Evolutionary conservation across 2,797 vertebrate genomes (phyloP).

Genomic region (Syndactyla subalaris): DNA sequence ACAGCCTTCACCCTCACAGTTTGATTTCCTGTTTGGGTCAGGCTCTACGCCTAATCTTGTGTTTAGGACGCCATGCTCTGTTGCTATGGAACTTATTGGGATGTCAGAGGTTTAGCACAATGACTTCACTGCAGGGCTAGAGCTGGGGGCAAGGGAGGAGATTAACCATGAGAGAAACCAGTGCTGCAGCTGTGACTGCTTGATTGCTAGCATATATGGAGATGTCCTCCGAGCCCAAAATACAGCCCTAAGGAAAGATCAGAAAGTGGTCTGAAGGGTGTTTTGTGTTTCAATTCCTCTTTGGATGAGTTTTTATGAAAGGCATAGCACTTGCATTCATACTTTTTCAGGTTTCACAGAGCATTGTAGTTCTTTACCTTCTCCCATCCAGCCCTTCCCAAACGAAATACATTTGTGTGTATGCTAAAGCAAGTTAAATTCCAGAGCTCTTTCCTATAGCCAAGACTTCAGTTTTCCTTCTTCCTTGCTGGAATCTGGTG

Average conservation of each 20-base stretch:
- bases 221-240: neutral
- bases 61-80: conserved; percentile 55
- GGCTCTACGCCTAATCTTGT: conserved; percentile 23
- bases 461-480: neutral
- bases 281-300: neutral
- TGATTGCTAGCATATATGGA: neutral
- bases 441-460: neutral
- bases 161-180: conserved; percentile 35
- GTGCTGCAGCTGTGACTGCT: neutral
- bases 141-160: conserved; percentile 1
- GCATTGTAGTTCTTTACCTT: neutral
- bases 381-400: neutral
- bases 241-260: neutral
- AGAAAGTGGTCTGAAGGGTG: neutral
- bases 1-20: neutral
- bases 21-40: neutral
- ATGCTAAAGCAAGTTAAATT: conserved; percentile 9
- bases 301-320: neutral
- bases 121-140: neutral
- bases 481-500: neutral
- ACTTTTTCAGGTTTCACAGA: neutral
- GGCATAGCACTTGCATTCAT: neutral
- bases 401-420: neutral
- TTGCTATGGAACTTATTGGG: conserved; percentile 63
- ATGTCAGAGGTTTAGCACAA: conserved; percentile 15